These are phyloP conservation scores for Pachymerium ferrugineum DNA, from an alignment of 2,888 invertebrate species.

Conservation along the genomic window DNA sequence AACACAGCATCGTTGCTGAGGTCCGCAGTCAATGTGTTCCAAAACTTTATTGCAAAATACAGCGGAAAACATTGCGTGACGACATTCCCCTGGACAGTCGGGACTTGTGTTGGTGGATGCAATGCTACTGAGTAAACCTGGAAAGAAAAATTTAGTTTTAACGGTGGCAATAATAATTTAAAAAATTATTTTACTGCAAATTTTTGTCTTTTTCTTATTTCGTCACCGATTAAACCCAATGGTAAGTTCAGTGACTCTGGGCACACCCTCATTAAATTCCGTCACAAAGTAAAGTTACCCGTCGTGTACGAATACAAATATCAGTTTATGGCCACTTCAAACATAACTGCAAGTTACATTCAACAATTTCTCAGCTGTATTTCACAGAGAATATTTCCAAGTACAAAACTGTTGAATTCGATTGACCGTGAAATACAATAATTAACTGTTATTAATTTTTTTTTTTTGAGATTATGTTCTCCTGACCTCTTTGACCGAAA, in stretches of 20 bases:
- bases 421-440: background rate
- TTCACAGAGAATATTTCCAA: background rate
- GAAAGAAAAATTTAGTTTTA: slow-evolving; percentile 34
- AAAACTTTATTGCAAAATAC: slow-evolving; percentile 75
- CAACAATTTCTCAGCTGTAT: no score
- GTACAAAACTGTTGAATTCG: background rate
- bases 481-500: background rate
- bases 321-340: no score
- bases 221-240: background rate
- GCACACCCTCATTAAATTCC: background rate
- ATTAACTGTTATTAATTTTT: background rate
- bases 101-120: slow-evolving; percentile 71
- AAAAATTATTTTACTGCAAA: no score
- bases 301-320: no score
- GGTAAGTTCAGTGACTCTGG: background rate
- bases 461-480: background rate
- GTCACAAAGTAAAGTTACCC: background rate
- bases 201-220: no score
- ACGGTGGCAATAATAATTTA: no score
- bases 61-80: slow-evolving; percentile 70
- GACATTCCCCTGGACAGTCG: slow-evolving; percentile 82
- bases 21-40: slow-evolving; percentile 40
- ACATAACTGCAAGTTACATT: no score
- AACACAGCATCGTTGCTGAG: slow-evolving; percentile 41
- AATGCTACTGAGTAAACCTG: slow-evolving; percentile 76